Percentiles rank a stretch among this genome's conserved stretches.
These are phyloP conservation scores for Drosophila ercepeae DNA, from an alignment of 1,140 invertebrate species.

Conservation along the genomic window DNA sequence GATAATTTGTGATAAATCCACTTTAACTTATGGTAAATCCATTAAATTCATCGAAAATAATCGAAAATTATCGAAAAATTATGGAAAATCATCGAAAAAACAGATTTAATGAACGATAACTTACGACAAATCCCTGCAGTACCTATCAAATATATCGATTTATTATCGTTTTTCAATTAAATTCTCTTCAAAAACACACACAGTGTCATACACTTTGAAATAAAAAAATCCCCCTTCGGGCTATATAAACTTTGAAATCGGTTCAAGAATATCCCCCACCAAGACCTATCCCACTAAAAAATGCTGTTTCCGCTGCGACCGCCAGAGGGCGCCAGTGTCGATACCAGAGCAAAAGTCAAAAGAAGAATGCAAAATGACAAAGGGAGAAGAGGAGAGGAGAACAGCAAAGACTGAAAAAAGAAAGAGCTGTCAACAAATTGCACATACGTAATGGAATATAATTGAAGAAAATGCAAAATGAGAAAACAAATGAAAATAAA, in stretches of 20 bases:
- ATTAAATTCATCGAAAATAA: no score
- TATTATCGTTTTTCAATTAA: not conserved
- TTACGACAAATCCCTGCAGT: no score
- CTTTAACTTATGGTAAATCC: no score
- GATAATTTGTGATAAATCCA: no score
- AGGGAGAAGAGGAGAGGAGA: not conserved
- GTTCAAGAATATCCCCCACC: not conserved
- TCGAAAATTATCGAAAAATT: no score
- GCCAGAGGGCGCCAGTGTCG: slow-evolving; percentile 1
- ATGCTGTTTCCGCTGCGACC: slow-evolving; percentile 16
- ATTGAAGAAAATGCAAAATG: slow-evolving; percentile 67
- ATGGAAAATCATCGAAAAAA: no score
- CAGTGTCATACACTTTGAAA: not conserved
- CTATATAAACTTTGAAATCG: not conserved
- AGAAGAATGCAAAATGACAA: slow-evolving; percentile 4
- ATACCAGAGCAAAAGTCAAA: slow-evolving; percentile 1
- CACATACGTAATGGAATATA: slow-evolving; percentile 78
- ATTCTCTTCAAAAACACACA: not conserved
- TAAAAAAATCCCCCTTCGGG: not conserved
- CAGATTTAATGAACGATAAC: no score
- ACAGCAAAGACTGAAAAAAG: slow-evolving; percentile 7
- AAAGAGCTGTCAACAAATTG: slow-evolving; percentile 36
- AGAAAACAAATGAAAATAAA: slow-evolving; percentile 7
- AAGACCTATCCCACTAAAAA: slow-evolving; percentile 45
- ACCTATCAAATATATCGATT: no score